A percentile compares a stretch with the other conserved stretches of the same genome.
Evolutionary conservation across 1,140 invertebrate genomes (phyloP).

Genomic region (Drosophila ogumai): DNA sequence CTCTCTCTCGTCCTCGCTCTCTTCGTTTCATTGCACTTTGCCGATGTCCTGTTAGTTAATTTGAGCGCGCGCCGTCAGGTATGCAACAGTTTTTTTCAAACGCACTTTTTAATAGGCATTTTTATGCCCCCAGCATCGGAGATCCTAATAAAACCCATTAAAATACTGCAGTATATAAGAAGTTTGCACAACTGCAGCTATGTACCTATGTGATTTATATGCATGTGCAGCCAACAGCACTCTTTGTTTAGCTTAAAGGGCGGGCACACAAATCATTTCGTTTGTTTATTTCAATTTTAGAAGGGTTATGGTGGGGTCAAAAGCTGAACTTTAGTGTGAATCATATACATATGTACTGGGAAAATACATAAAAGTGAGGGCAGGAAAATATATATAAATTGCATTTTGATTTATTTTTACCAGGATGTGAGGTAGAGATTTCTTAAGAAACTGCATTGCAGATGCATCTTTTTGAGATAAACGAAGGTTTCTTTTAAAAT

Average conservation of each 20-base stretch:
- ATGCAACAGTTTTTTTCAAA: constrained; percentile 80
- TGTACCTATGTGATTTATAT: constrained; percentile 27
- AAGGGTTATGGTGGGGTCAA: not conserved
- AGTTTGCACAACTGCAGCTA: constrained; percentile 21
- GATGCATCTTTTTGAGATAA: not conserved
- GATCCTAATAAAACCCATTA: constrained; percentile 73
- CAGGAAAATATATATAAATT: constrained; percentile 27
- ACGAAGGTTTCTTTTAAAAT: no score
- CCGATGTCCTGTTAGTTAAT: constrained; percentile 48
- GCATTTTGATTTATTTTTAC: constrained; percentile 42
- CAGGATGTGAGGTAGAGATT: not conserved
- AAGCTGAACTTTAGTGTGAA: constrained; percentile 10
- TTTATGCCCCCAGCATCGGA: constrained; percentile 36
- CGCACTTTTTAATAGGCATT: constrained; percentile 64
- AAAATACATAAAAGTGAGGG: not conserved
- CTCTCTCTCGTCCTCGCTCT: constrained; percentile 3
- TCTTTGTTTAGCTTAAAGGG: constrained; percentile 40
- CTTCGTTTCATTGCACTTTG: constrained; percentile 10
- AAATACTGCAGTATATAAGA: constrained; percentile 42
- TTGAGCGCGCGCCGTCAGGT: constrained; percentile 70
- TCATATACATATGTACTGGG: constrained; percentile 2
- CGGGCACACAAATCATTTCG: constrained; percentile 29
- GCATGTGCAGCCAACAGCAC: constrained; percentile 17
- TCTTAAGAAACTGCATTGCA: constrained; percentile 12
- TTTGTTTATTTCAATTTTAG: constrained; percentile 15